Percentiles rank a stretch among this genome's conserved stretches.
Conservation (phyloP, 2,888 invertebrate genomes). For the Acleris laterana region DNA sequence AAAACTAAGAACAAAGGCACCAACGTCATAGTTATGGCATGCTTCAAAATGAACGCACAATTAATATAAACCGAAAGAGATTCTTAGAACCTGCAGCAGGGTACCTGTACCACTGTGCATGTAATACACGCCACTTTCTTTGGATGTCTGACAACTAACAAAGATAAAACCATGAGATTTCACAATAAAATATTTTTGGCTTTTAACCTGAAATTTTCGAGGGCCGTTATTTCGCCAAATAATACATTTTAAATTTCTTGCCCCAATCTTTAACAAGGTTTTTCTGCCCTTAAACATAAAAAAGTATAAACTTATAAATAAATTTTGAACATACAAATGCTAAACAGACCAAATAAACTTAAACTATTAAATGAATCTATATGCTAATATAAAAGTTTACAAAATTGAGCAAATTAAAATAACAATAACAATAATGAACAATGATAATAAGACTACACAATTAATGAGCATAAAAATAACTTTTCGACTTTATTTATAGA, state of each 20-base stretch:
- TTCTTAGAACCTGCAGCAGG: neutral
- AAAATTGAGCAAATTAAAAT: slow-evolving; percentile 83
- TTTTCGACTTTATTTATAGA: slow-evolving; percentile 62
- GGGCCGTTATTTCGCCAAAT: too few relatives aligned
- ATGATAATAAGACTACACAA: slow-evolving; percentile 60
- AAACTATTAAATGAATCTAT: slow-evolving; percentile 66
- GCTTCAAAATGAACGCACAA: slow-evolving; percentile 21
- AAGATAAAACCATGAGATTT: too few relatives aligned
- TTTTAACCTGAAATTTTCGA: too few relatives aligned
- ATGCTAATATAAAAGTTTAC: slow-evolving; percentile 73
- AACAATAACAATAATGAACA: slow-evolving; percentile 77
- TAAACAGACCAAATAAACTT: slow-evolving; percentile 53
- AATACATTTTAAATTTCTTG: neutral
- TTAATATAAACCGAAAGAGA: neutral
- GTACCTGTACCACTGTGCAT: neutral
- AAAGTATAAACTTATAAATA: slow-evolving; percentile 38
- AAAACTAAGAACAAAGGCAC: slow-evolving; percentile 51
- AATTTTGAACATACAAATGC: slow-evolving; percentile 42
- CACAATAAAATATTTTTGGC: too few relatives aligned
- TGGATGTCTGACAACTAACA: neutral
- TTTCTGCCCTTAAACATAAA: slow-evolving; percentile 23
- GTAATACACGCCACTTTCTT: neutral
- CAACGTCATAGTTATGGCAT: slow-evolving; percentile 47
- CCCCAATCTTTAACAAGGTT: slow-evolving; percentile 2
- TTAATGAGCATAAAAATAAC: slow-evolving; percentile 67